Evolutionary conservation across 2,797 vertebrate species (phyloP).

Genomic region (Meriones psammophilus): DNA sequence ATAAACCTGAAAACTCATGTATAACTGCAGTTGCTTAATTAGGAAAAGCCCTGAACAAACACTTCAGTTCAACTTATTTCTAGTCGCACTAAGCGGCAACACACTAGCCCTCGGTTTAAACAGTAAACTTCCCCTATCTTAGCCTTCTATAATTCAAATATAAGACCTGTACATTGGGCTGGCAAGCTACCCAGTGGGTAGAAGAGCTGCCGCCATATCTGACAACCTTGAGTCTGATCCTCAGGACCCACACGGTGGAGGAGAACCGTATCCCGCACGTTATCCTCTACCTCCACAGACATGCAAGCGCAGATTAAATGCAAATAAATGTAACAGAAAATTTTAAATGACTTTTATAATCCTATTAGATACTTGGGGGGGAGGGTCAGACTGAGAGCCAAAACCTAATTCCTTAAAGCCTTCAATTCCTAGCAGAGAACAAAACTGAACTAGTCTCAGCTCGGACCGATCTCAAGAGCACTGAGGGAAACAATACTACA

Average conservation of each 20-base stretch:
- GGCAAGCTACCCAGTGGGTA: not conserved
- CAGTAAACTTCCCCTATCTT: conserved; percentile 9
- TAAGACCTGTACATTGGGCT: not conserved
- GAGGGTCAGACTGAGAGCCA: conserved; percentile 1
- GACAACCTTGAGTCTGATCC: not conserved
- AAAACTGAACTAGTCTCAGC: not conserved
- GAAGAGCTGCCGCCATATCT: not conserved
- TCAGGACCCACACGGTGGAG: not conserved
- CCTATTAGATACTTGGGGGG: not conserved
- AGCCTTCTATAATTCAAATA: conserved; percentile 5
- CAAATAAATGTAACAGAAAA: not conserved
- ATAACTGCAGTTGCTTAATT: not conserved
- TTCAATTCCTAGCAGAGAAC: not conserved
- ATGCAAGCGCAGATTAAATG: not conserved
- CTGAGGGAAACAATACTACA: not conserved
- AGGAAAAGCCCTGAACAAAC: conserved; percentile 63
- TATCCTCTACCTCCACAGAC: not conserved
- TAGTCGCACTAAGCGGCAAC: conserved; percentile 33
- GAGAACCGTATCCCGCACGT: not conserved
- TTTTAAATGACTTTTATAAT: not conserved
- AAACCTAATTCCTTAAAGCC: not conserved
- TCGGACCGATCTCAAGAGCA: not conserved
- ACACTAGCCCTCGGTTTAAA: conserved; percentile 25
- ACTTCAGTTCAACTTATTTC: not conserved
- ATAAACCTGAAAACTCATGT: not conserved